Base-by-base conservation (phyloP, 2,797 vertebrate species). In the Anabacerthia variegaticeps region DNA sequence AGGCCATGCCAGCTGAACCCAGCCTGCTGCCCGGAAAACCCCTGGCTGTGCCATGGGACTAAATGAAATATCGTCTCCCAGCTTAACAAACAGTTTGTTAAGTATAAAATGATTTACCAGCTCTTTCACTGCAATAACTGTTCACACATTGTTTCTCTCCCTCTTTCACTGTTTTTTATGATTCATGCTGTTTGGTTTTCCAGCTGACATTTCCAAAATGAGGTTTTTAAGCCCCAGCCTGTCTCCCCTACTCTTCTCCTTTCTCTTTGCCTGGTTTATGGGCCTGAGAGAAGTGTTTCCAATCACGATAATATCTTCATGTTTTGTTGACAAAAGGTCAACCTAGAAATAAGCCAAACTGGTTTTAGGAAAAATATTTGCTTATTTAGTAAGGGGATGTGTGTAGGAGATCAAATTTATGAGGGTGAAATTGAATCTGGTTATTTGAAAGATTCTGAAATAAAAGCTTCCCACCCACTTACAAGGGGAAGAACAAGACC, bases 371-470 rank as follows among this genome's bases (percentile, higher is more conserved):
- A 94, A 96, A 96, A 96, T 89, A 95, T 92, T 91, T 96, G 87
- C 94, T 96, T 94, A 84, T 96, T 97, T 96, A 93, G 87, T 96
- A 94, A 94, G 71, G 83, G 83, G 56, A 84, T 82, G 88, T 86
- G 87, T 96, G 91, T 71, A 81, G 88, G 76, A 96, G 85, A 94
- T 91, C 72, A 89, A 86, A 96, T 96, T 96, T 96, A 96, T 96
- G 93, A 96, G 95, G 69, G 75, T 85, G 79, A 95, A 96, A 97
- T 93, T 95, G 58, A 95, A 58, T 82, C 79, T 82, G 85, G 76
- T 94, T 96, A 93, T 95, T 97, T 95, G 94, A 94, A 95, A 58
- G 73, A 89, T 94, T 94, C 94, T 93, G 91, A 96, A 97, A 96
- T 96, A 96, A 96, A 89, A 96, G 88, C 67, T 93, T 96, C 89